Conservation (phyloP, 2,888 invertebrate genomes). For the Mythimna impura region DNA sequence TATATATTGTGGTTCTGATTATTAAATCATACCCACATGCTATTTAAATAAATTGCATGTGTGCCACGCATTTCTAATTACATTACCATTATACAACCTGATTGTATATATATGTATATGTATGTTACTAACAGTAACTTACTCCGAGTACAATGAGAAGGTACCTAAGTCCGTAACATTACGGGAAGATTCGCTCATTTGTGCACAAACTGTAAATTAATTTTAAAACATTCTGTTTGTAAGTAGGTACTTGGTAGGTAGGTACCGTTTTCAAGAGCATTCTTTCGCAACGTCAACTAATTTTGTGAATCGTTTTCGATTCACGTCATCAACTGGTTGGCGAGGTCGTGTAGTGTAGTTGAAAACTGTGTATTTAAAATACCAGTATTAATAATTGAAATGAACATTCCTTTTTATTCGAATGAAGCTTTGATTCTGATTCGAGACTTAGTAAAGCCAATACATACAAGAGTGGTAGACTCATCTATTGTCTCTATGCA, state of each 20-base stretch:
- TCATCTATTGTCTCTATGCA: too few species aligned
- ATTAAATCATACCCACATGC: neutral
- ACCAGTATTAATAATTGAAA: slow-evolving; percentile 13
- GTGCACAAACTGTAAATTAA: slow-evolving; percentile 39
- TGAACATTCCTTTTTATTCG: neutral
- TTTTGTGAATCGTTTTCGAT: slow-evolving; percentile 65
- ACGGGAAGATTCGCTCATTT: slow-evolving; percentile 21
- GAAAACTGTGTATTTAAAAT: slow-evolving; percentile 29
- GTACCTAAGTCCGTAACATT: slow-evolving; percentile 10
- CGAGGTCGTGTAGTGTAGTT: slow-evolving; percentile 39
- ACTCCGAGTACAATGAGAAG: neutral
- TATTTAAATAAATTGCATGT: neutral
- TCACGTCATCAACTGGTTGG: slow-evolving; percentile 64
- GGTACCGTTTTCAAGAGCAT: slow-evolving; percentile 30
- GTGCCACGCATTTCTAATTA: neutral
- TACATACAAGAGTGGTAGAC: too few species aligned
- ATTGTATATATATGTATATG: neutral
- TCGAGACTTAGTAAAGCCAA: too few species aligned
- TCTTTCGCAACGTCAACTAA: slow-evolving; percentile 68
- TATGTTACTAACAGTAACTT: neutral
- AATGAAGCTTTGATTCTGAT: too few species aligned
- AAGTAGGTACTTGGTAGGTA: neutral
- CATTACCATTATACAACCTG: neutral
- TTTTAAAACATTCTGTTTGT: slow-evolving; percentile 5
- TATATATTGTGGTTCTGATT: neutral